These are phyloP conservation scores for Rhynchonycteris naso DNA, from an alignment of 2,797 vertebrate species.

Conservation along the genomic window DNA sequence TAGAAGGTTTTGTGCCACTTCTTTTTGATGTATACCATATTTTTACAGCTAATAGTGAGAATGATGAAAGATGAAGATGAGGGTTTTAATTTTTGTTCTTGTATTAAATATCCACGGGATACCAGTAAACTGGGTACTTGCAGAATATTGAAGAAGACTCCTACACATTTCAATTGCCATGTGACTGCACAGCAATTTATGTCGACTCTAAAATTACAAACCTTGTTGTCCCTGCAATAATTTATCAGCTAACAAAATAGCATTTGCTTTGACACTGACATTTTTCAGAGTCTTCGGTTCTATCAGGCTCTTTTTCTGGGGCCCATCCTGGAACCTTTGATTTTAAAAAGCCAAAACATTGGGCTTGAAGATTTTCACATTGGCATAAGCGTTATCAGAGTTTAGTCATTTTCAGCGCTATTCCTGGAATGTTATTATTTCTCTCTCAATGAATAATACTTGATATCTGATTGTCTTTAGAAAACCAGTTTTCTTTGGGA, in stretches of 20 bases:
- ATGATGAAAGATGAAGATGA: neutral
- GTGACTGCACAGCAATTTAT: slow-evolving; percentile 22
- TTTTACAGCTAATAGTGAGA: neutral
- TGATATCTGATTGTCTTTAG: neutral
- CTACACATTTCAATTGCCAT: neutral
- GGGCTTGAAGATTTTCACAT: neutral
- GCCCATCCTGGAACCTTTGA: neutral
- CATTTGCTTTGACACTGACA: neutral
- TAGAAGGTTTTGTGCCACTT: neutral
- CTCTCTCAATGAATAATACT: neutral
- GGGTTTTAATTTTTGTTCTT: slow-evolving; percentile 36
- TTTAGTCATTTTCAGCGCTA: neutral
- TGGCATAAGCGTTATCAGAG: neutral
- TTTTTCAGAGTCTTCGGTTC: neutral
- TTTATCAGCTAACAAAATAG: slow-evolving; percentile 32
- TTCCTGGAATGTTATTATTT: neutral
- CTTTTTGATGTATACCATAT: neutral
- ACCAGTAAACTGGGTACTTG: slow-evolving; percentile 38
- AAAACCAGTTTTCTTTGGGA: neutral
- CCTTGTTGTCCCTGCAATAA: slow-evolving; percentile 33
- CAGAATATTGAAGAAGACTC: slow-evolving; percentile 34
- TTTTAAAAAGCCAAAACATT: neutral
- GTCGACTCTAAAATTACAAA: slow-evolving; percentile 32
- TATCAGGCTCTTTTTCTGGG: neutral
- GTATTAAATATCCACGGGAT: neutral